Percentiles rank a stretch among this genome's conserved stretches.
Conservation (phyloP, 2,113 vertebrate species). For the Pontoporia blainvillei region DNA sequence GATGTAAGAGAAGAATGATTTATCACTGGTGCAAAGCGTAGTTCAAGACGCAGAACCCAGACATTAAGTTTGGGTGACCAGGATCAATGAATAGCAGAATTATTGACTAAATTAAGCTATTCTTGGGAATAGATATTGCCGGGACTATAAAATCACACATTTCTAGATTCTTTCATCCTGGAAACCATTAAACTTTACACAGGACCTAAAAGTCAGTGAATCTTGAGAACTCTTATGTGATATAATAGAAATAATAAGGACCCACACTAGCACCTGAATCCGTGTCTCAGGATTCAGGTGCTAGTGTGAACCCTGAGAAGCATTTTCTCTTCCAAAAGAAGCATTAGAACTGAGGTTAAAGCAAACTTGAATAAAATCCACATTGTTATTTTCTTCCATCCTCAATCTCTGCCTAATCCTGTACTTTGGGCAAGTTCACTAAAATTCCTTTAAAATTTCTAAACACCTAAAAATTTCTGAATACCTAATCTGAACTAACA, state of each 20-base stretch:
- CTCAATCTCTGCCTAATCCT: background rate
- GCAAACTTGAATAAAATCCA: background rate
- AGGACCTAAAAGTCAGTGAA: background rate
- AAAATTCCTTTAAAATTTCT: background rate
- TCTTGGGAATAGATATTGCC: background rate
- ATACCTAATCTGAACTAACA: background rate
- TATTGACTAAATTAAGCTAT: background rate
- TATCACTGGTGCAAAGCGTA: background rate
- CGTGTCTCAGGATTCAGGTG: background rate
- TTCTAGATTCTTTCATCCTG: background rate
- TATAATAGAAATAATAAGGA: background rate
- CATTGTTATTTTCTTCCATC: background rate
- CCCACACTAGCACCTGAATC: background rate
- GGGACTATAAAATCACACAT: background rate
- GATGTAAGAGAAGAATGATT: background rate
- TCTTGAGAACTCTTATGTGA: background rate
- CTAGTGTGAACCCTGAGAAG: background rate
- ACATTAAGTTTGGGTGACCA: background rate
- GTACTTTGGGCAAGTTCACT: background rate
- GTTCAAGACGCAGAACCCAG: background rate
- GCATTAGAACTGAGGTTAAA: background rate
- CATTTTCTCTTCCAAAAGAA: background rate
- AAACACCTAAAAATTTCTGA: background rate
- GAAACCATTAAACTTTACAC: background rate
- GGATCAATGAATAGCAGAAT: background rate